Percentiles rank a stretch among this genome's conserved stretches.
Conservation (phyloP, 2,113 vertebrate genomes). For the Syngnathus typhle region DNA sequence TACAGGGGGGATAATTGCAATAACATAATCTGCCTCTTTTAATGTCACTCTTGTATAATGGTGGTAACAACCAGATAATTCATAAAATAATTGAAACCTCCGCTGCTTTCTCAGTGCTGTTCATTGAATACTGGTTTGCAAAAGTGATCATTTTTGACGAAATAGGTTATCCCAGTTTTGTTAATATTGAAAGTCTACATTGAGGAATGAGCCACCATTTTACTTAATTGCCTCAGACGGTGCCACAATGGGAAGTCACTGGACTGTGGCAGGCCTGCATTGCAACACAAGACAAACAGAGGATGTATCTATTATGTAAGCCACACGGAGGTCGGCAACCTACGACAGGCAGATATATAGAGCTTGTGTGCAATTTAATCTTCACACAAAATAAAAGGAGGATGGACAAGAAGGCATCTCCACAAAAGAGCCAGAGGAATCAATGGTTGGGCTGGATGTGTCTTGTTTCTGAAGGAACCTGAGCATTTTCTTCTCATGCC, state of each 20-base stretch:
- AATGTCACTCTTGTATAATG: too few species aligned
- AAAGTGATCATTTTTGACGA: slow-evolving; percentile 68
- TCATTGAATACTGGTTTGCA: slow-evolving; percentile 65
- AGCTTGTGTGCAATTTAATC: slow-evolving; percentile 99
- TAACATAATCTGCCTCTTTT: too few species aligned
- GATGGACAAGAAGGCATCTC: slow-evolving; percentile 58
- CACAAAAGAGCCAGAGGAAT: slow-evolving; percentile 85
- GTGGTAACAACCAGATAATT: not conserved
- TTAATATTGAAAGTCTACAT: slow-evolving; percentile 78
- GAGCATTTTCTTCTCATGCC: slow-evolving; percentile 76
- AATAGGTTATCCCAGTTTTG: slow-evolving; percentile 72
- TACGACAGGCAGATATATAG: slow-evolving; percentile 84
- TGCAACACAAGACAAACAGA: slow-evolving; percentile 68
- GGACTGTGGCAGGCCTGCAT: slow-evolving; percentile 83
- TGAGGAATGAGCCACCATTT: slow-evolving; percentile 78
- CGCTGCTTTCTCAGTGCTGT: slow-evolving; percentile 43
- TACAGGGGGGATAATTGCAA: too few species aligned
- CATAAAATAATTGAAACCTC: slow-evolving; percentile 27
- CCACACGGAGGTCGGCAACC: slow-evolving; percentile 83
- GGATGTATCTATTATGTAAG: slow-evolving; percentile 96
- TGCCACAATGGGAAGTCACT: slow-evolving; percentile 85
- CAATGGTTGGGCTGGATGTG: slow-evolving; percentile 73
- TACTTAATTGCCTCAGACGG: slow-evolving; percentile 92
- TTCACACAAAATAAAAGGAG: slow-evolving; percentile 89
- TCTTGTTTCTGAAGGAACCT: slow-evolving; percentile 79